These are phyloP conservation scores for Rutpela maculata DNA, from an alignment of 2,888 invertebrate genomes.

Conservation along the genomic window DNA sequence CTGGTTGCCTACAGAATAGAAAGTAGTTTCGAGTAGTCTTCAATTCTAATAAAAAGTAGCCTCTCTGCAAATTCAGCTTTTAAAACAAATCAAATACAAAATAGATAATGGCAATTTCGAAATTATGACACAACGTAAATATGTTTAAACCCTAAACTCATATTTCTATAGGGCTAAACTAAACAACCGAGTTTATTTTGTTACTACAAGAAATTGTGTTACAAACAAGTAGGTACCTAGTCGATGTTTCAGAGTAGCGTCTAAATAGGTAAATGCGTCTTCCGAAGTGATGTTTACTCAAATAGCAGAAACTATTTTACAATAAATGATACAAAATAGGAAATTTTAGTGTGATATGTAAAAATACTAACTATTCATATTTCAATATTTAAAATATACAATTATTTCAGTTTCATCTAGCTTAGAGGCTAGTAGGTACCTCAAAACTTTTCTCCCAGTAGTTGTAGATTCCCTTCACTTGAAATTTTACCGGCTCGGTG, in stretches of 20 bases:
- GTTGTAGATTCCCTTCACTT: neutral
- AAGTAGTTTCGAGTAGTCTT: neutral
- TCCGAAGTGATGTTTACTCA: too few species aligned
- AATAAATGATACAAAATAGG: neutral
- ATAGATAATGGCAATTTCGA: neutral
- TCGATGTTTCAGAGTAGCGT: too few species aligned
- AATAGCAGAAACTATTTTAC: too few species aligned
- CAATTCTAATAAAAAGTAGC: neutral
- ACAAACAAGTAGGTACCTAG: too few species aligned
- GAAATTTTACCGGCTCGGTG: constrained; percentile 21
- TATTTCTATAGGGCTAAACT: too few species aligned
- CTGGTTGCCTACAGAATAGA: constrained; percentile 4
- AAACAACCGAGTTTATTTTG: too few species aligned
- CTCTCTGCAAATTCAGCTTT: neutral
- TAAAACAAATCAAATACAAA: neutral
- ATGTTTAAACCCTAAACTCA: too few species aligned
- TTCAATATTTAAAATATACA: neutral
- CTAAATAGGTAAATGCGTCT: too few species aligned
- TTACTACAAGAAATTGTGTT: too few species aligned
- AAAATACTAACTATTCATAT: neutral
- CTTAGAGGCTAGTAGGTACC: neutral
- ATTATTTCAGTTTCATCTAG: neutral
- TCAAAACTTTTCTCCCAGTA: neutral
- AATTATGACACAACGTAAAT: neutral
- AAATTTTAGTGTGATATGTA: neutral